A percentile compares a stretch with the other conserved stretches of the same genome.
Evolutionary conservation across 2,797 vertebrate species (phyloP).

Genomic region (Macrochelys suwanniensis): DNA sequence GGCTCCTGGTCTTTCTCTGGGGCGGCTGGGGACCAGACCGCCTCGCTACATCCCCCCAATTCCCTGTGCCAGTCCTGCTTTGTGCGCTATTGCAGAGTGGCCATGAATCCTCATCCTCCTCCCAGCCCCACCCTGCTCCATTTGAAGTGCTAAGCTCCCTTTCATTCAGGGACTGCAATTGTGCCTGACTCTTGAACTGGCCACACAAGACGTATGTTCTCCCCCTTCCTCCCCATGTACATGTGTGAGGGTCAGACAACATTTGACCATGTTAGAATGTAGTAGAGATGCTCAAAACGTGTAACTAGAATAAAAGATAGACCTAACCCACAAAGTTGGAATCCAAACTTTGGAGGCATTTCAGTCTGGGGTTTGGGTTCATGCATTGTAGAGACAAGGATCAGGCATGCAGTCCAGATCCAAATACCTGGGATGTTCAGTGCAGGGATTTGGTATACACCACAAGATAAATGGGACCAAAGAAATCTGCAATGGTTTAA

Average conservation of each 20-base stretch:
- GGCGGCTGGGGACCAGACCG: no score
- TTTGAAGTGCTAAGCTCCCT: not conserved
- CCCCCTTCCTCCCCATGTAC: not conserved
- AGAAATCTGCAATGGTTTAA: not conserved
- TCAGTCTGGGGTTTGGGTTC: not conserved
- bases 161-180: not conserved
- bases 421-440: not conserved
- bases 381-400: not conserved
- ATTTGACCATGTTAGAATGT: not conserved
- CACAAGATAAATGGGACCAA: not conserved
- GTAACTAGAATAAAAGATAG: not conserved
- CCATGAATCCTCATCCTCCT: not conserved
- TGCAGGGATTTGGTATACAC: accelerated
- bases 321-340: not conserved
- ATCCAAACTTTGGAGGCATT: not conserved
- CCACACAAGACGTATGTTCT: not conserved
- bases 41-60: no score
- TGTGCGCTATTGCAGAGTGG: not conserved
- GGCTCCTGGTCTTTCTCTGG: no score
- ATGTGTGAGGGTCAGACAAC: not conserved
- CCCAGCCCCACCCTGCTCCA: not conserved
- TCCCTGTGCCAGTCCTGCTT: not conserved
- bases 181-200: not conserved
- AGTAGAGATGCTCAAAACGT: not conserved
- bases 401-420: not conserved